Evolutionary conservation across 1,140 invertebrate species (phyloP).

Genomic region (Sinella curviseta): DNA sequence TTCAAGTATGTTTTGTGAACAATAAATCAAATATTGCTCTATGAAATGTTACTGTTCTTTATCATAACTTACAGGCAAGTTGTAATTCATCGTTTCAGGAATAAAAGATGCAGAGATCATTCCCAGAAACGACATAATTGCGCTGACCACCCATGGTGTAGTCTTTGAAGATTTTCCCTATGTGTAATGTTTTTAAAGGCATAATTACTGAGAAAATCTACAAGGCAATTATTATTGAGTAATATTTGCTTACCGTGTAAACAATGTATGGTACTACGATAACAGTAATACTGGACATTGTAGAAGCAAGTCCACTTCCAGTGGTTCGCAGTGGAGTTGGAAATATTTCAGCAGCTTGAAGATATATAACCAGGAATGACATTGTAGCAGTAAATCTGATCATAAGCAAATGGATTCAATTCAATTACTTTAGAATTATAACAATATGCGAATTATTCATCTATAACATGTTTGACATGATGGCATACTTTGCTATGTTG

Average conservation of each 20-base stretch:
- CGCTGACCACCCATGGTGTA: neutral
- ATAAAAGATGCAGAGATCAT: neutral
- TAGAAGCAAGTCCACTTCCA: conserved; percentile 64
- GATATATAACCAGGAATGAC: neutral
- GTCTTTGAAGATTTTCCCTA: neutral
- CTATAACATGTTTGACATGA: conserved; percentile 52
- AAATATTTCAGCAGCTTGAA: conserved; percentile 68
- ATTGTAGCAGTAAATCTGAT: neutral
- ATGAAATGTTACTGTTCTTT: neutral
- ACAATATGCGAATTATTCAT: conserved; percentile 55
- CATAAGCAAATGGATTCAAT: conserved; percentile 53
- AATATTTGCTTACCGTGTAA: neutral
- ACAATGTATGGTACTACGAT: neutral
- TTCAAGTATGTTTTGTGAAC: no score
- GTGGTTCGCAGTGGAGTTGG: conserved; percentile 68
- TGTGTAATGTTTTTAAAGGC: no score
- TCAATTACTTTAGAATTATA: conserved; percentile 63
- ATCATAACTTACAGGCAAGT: neutral
- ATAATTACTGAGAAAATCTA: neutral
- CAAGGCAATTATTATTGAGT: neutral
- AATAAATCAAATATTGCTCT: neutral
- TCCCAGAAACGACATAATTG: neutral
- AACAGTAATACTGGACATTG: conserved; percentile 49
- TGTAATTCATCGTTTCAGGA: neutral
- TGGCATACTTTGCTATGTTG: neutral